These are phyloP conservation scores for Radopholus similis DNA, from an alignment of 1,140 invertebrate species.

Conservation along the genomic window DNA sequence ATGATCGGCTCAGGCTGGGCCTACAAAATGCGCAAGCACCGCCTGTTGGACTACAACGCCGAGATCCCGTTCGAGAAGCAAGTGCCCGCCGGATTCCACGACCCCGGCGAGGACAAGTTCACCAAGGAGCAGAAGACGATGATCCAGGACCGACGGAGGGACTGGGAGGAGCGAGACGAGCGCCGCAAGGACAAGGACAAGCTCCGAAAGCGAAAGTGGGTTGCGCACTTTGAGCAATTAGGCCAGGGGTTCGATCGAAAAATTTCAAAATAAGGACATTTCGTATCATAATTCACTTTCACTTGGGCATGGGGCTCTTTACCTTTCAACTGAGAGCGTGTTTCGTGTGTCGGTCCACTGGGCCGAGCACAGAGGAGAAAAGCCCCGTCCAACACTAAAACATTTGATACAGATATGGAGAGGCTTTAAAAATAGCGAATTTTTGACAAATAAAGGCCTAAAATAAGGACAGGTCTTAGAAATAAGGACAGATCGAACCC, in stretches of 20 bases:
- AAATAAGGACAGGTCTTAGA: no score
- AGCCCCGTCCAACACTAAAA: no score
- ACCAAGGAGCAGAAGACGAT: constrained; percentile 36
- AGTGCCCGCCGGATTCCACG: constrained; percentile 57
- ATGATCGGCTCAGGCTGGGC: constrained; percentile 65
- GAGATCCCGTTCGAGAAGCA: constrained; percentile 70
- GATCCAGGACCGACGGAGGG: constrained; percentile 41
- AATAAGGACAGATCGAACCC: no score
- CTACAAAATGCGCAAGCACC: constrained; percentile 69
- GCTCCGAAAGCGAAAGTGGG: constrained; percentile 50
- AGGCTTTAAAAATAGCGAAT: no score
- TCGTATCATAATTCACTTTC: no score
- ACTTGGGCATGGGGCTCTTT: no score
- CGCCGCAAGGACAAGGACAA: constrained; percentile 74
- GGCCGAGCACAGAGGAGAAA: no score
- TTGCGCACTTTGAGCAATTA: constrained; percentile 6
- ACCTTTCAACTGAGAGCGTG: no score
- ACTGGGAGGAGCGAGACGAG: constrained; percentile 67
- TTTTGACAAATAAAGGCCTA: no score
- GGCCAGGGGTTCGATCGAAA: background rate
- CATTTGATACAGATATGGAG: no score
- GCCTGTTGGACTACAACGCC: constrained; percentile 87
- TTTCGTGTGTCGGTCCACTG: no score
- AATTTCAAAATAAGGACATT: no score
- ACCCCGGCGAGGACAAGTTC: constrained; percentile 53